phyloP scores from a whole-genome alignment of 1,140 invertebrate genomes.

The Campoletis sonorensis region DNA sequence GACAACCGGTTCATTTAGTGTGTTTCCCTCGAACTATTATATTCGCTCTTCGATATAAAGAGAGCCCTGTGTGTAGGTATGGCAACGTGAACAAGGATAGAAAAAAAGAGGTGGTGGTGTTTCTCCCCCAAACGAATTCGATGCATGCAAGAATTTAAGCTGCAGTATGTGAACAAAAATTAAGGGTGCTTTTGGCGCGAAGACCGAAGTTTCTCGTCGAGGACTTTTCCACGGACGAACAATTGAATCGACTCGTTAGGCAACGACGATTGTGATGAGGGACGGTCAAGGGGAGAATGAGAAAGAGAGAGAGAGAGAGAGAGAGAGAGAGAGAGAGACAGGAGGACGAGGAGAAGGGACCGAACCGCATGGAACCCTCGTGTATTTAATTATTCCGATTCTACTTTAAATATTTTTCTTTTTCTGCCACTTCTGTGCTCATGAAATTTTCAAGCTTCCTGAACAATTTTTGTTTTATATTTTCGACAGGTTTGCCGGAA shows the following conservation, averaged over 20 bases:
- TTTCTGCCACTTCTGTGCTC: neutral
- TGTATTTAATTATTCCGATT: slow-evolving; percentile 39
- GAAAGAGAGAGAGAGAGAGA: neutral
- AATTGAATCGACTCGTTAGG: slow-evolving; percentile 43
- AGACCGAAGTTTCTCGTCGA: slow-evolving; percentile 33
- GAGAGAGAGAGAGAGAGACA: neutral
- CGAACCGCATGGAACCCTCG: neutral
- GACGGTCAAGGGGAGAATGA: neutral
- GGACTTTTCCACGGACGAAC: slow-evolving; percentile 34
- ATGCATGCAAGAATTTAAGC: slow-evolving; percentile 29
- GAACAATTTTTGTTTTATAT: neutral
- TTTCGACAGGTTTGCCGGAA: neutral
- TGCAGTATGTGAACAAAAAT: slow-evolving; percentile 26
- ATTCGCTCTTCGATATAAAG: neutral
- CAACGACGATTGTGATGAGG: slow-evolving; percentile 15
- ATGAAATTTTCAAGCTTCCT: neutral
- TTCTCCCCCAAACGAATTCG: neutral
- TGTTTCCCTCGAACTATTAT: slow-evolving; percentile 18
- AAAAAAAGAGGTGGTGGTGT: neutral
- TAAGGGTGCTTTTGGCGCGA: slow-evolving; percentile 22
- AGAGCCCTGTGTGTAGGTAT: neutral
- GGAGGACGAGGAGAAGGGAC: neutral
- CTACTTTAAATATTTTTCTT: slow-evolving; percentile 21
- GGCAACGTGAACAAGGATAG: neutral
- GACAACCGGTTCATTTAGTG: slow-evolving; percentile 28